Conservation (phyloP, 2,888 invertebrate species). For the Rhamnusium bicolor region DNA sequence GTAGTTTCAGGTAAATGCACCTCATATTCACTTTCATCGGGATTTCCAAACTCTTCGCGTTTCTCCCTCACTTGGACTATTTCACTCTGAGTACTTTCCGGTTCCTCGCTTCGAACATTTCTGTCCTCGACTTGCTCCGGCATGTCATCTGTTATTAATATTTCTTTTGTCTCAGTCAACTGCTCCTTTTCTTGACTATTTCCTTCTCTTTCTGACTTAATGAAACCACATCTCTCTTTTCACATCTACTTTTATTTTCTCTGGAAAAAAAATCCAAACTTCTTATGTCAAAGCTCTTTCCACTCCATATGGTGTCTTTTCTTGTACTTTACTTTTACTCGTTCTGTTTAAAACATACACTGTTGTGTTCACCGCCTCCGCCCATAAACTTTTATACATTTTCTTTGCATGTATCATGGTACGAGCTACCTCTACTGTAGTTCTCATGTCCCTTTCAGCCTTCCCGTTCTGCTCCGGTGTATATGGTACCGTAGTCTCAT, state of each 20-base stretch:
- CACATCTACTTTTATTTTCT: too few relatives aligned
- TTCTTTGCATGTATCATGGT: background rate
- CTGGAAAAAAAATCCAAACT: too few relatives aligned
- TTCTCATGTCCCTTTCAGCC: constrained; percentile 46
- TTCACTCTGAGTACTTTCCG: too few relatives aligned
- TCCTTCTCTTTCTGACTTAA: background rate
- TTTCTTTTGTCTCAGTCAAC: background rate
- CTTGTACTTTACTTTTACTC: background rate
- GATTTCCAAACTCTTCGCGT: too few relatives aligned
- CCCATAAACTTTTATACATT: background rate
- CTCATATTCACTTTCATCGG: too few relatives aligned
- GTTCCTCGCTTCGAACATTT: too few relatives aligned
- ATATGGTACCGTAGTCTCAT: constrained; percentile 40
- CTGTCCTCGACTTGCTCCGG: too few relatives aligned
- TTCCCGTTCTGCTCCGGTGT: constrained; percentile 46
- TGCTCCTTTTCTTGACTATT: background rate
- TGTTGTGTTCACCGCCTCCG: background rate
- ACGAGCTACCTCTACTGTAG: constrained; percentile 14
- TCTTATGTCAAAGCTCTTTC: background rate
- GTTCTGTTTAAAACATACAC: background rate
- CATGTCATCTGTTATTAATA: background rate
- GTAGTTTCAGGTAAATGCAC: too few relatives aligned
- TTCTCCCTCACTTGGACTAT: too few relatives aligned
- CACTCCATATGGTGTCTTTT: background rate
- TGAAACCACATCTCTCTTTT: too few relatives aligned